Conservation (phyloP, 2,888 invertebrate species). For the Criorhina ranunculi region DNA sequence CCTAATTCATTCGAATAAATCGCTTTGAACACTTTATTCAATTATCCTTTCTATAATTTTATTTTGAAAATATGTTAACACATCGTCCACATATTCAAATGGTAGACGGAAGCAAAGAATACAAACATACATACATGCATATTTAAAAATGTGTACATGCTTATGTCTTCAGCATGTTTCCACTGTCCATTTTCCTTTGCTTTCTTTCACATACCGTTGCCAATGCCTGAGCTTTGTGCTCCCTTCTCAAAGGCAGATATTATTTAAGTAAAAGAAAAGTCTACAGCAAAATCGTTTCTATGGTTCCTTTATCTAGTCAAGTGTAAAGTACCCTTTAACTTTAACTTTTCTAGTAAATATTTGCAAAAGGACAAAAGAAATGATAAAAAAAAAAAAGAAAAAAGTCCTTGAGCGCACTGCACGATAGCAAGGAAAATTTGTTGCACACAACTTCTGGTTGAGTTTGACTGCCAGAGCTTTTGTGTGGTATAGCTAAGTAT, state of each 20-base stretch:
- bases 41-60: slow-evolving; percentile 13
- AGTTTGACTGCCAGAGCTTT: slow-evolving; percentile 23
- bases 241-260: slow-evolving; percentile 18
- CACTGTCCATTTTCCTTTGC: not conserved
- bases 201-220: not conserved
- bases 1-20: slow-evolving; percentile 17
- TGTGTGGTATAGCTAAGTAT: slow-evolving; percentile 43
- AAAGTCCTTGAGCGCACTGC: slow-evolving; percentile 9
- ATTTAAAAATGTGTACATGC: not conserved
- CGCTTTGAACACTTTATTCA: slow-evolving; percentile 11
- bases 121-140: not conserved
- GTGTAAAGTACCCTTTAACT: slow-evolving; percentile 58
- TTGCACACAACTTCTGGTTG: slow-evolving; percentile 47
- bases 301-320: slow-evolving; percentile 63
- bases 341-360: slow-evolving; percentile 50
- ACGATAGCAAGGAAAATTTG: slow-evolving; percentile 27
- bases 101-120: not conserved
- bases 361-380: slow-evolving; percentile 14
- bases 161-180: slow-evolving; percentile 29
- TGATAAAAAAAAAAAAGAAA: not conserved
- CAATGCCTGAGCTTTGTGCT: slow-evolving; percentile 31
- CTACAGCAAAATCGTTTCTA: slow-evolving; percentile 29
- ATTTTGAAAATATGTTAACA: not conserved
- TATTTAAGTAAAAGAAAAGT: slow-evolving; percentile 19
- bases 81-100: slow-evolving; percentile 10